These are phyloP conservation scores for Ailuropoda melanoleuca DNA, from an alignment of 2,113 vertebrate species.

Conservation along the genomic window DNA sequence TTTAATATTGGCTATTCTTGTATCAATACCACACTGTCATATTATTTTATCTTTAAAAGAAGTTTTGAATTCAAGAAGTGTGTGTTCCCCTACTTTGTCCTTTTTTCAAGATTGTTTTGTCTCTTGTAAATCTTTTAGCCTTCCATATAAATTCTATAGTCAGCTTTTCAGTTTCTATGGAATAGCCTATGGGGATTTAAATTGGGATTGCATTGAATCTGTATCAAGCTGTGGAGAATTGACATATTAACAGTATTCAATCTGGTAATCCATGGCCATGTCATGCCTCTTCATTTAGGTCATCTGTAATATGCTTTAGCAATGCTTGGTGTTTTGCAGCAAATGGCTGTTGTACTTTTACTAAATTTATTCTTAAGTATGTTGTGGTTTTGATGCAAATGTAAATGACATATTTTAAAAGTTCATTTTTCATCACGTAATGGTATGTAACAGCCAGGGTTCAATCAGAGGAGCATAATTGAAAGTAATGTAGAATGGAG, in stretches of 20 bases:
- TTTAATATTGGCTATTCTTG: not conserved
- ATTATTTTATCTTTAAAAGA: not conserved
- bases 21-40: not conserved
- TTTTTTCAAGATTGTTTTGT: not conserved
- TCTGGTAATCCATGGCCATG: not conserved
- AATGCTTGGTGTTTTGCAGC: not conserved
- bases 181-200: not conserved
- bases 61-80: not conserved
- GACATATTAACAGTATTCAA: not conserved
- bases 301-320: not conserved
- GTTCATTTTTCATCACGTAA: not conserved
- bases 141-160: not conserved
- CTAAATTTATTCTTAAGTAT: not conserved
- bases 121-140: not conserved
- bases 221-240: not conserved
- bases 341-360: not conserved
- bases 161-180: not conserved
- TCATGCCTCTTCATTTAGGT: not conserved
- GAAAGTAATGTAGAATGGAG: not conserved
- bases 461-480: not conserved
- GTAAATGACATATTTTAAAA: not conserved
- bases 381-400: not conserved
- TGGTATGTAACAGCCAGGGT: not conserved
- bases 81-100: not conserved
- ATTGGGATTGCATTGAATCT: not conserved